Percentiles rank a stretch among this genome's conserved stretches.
phyloP scores from a whole-genome alignment of 2,797 vertebrate species.

The Galaxias olidus region DNA sequence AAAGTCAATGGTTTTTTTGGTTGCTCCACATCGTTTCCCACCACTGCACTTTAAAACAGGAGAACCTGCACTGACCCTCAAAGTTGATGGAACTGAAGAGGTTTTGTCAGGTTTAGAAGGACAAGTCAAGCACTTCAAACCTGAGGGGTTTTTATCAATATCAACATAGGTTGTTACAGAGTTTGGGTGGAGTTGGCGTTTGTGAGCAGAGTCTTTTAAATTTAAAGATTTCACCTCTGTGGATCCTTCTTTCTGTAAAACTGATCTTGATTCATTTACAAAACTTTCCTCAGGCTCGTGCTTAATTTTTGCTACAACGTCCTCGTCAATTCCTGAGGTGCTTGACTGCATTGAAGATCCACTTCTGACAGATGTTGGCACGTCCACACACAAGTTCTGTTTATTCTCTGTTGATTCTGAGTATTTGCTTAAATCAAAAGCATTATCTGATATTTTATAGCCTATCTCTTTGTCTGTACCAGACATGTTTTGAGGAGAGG shows the following conservation, averaged over 20 bases:
- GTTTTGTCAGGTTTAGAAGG: background rate
- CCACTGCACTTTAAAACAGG: too few species aligned
- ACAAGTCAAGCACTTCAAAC: too few species aligned
- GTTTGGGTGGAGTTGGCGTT: background rate
- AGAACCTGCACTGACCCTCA: too few species aligned
- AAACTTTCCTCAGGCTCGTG: constrained; percentile 68
- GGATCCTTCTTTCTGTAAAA: constrained; percentile 14
- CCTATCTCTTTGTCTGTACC: constrained; percentile 60
- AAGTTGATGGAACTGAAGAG: too few species aligned
- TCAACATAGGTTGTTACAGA: constrained; percentile 6
- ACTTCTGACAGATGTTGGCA: constrained; percentile 49
- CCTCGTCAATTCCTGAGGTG: constrained; percentile 45
- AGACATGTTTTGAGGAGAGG: constrained; percentile 60
- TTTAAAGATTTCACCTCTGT: constrained; percentile 24
- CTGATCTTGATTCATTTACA: constrained; percentile 40
- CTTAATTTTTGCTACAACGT: constrained; percentile 69
- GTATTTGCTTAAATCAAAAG: constrained; percentile 39
- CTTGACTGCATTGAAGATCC: constrained; percentile 45
- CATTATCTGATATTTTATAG: constrained; percentile 54
- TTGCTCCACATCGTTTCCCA: background rate
- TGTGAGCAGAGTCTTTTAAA: constrained; percentile 37
- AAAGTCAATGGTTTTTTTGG: constrained; percentile 15
- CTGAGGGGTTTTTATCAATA: background rate
- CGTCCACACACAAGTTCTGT: constrained; percentile 42
- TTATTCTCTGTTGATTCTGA: constrained; percentile 41